Conservation (phyloP, 1,140 invertebrate genomes). For the Lasioglossum baleicum region DNA sequence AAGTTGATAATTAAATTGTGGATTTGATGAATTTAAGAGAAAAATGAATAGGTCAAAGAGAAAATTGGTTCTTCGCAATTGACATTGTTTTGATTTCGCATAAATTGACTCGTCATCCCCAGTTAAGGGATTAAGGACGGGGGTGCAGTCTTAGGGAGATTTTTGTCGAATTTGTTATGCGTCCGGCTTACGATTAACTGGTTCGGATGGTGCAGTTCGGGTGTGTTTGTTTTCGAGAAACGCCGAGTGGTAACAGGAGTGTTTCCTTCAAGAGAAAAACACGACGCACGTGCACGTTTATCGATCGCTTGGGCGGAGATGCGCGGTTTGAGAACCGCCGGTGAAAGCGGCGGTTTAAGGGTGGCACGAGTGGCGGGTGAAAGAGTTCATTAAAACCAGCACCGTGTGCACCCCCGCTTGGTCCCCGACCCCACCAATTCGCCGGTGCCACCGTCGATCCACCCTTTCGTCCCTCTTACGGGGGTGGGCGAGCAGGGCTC, state of each 20-base stretch:
- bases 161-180: too few species aligned
- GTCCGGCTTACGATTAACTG: too few species aligned
- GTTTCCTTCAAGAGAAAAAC: constrained; percentile 3
- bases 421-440: constrained; percentile 46
- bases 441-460: constrained; percentile 45
- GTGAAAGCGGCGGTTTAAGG: constrained; percentile 72
- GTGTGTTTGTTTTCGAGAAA: background rate
- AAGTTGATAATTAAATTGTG: too few species aligned
- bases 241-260: background rate
- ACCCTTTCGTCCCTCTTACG: constrained; percentile 21
- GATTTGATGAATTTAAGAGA: too few species aligned
- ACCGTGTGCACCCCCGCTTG: constrained; percentile 64
- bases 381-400: constrained; percentile 76
- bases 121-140: too few species aligned
- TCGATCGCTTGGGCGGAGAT: constrained; percentile 47
- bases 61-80: too few species aligned
- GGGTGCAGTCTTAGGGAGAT: too few species aligned
- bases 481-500: constrained; percentile 1
- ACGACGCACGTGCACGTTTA: constrained; percentile 43
- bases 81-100: too few species aligned
- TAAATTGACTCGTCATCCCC: too few species aligned
- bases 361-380: constrained; percentile 70
- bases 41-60: too few species aligned
- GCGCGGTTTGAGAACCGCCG: constrained; percentile 63
- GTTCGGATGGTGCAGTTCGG: too few species aligned